A percentile compares a stretch with the other conserved stretches of the same genome.
Evolutionary conservation across 2,113 vertebrate species (phyloP).

Genomic region (Centropus bengalensis): DNA sequence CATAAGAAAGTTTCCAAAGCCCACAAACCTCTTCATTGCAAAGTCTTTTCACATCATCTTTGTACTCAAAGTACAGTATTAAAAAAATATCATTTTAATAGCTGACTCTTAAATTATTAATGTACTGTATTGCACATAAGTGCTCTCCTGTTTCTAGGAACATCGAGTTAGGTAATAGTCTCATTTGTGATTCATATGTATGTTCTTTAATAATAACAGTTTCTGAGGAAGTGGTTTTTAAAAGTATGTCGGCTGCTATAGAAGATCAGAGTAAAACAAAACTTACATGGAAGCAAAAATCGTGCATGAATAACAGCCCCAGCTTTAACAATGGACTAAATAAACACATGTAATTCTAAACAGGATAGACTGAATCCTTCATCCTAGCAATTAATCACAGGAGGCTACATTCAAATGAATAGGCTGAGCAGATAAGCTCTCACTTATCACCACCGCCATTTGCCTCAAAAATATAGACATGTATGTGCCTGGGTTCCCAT

Average conservation of each 20-base stretch:
- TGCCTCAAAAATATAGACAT: neutral
- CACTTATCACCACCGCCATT: neutral
- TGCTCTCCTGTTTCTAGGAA: conserved; percentile 55
- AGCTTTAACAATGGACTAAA: conserved; percentile 31
- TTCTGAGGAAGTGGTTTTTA: conserved; percentile 20
- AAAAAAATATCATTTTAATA: neutral
- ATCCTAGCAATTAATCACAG: neutral
- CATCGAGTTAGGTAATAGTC: conserved; percentile 33
- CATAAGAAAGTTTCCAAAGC: neutral
- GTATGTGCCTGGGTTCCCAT: neutral
- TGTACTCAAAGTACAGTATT: neutral
- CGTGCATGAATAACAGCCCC: neutral
- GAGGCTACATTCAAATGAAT: conserved; percentile 17
- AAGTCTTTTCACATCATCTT: neutral
- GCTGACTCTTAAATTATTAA: conserved; percentile 55
- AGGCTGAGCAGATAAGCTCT: conserved; percentile 4
- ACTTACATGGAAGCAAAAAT: conserved; percentile 32
- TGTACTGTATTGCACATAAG: conserved; percentile 3
- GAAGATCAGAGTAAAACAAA: conserved; percentile 47
- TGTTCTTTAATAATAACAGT: conserved; percentile 41
- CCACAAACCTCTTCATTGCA: neutral
- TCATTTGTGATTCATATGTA: conserved; percentile 46
- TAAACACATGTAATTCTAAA: conserved; percentile 16
- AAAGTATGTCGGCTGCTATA: conserved; percentile 5
- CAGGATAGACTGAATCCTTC: conserved; percentile 7